Conservation (phyloP, 2,888 invertebrate genomes). For the Rhagonycha lutea region DNA sequence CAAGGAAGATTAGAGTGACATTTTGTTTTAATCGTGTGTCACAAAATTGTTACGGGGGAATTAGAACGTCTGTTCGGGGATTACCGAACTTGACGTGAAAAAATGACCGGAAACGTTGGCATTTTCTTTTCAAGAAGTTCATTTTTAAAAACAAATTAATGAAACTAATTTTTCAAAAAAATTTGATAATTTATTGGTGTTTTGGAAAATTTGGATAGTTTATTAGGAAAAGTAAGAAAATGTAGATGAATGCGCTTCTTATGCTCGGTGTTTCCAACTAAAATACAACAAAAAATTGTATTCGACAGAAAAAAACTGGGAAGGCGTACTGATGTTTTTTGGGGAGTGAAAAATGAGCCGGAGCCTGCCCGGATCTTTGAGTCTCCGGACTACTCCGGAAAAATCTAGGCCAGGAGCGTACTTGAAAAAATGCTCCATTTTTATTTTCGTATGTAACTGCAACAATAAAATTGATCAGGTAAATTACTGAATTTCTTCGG, state of each 20-base stretch:
- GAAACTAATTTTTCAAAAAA: neutral
- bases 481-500: too few relatives aligned
- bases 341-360: constrained; percentile 50
- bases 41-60: constrained; percentile 28
- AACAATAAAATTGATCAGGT: neutral
- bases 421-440: constrained; percentile 38
- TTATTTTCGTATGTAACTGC: neutral
- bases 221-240: neutral
- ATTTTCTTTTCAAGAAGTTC: neutral
- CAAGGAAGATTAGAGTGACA: constrained; percentile 31
- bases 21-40: constrained; percentile 34
- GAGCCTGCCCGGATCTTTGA: constrained; percentile 39
- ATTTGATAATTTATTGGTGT: neutral
- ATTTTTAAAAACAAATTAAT: neutral
- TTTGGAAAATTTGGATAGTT: neutral
- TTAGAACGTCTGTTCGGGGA: constrained; percentile 31
- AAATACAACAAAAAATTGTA: constrained; percentile 35
- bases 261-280: constrained; percentile 23
- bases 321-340: constrained; percentile 50
- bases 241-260: constrained; percentile 15
- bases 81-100: constrained; percentile 21
- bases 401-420: constrained; percentile 43
- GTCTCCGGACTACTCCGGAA: constrained; percentile 37
- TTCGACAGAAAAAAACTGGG: constrained; percentile 47
- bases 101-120: constrained; percentile 6